Conservation (phyloP, 2,888 invertebrate species). For the Lobophora halterata region DNA sequence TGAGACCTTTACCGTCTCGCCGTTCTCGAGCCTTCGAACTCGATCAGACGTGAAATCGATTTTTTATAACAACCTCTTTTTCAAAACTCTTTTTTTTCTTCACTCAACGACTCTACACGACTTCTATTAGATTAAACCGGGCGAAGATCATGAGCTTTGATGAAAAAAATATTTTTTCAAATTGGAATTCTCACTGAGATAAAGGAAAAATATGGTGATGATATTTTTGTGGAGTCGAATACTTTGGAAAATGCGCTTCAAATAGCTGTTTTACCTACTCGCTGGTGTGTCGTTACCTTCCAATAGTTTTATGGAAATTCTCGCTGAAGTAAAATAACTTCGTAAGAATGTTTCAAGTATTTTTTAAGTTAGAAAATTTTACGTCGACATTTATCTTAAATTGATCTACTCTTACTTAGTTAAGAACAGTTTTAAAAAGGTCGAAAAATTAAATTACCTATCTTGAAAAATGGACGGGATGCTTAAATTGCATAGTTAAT, state of each 20-base stretch:
- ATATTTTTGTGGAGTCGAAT: conserved; percentile 20
- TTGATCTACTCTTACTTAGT: too few species aligned
- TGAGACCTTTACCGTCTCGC: conserved; percentile 17
- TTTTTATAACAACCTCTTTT: conserved; percentile 28
- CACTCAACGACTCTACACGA: conserved; percentile 6
- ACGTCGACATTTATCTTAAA: too few species aligned
- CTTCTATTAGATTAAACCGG: conserved; percentile 28
- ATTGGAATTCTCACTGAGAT: conserved; percentile 27
- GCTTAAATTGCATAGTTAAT: too few species aligned
- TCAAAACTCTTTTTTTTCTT: conserved; percentile 16
- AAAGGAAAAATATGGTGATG: conserved; percentile 28
- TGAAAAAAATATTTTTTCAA: conserved; percentile 28
- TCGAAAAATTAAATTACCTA: too few species aligned
- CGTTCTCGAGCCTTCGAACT: conserved; percentile 12
- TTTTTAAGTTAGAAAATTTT: conserved; percentile 5
- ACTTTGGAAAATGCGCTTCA: conserved; percentile 9
- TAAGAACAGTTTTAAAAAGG: too few species aligned
- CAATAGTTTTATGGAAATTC: conserved; percentile 9
- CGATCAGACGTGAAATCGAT: conserved; percentile 32
- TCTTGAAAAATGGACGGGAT: too few species aligned
- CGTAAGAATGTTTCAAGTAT: neutral
- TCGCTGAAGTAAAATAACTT: neutral
- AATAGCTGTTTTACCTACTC: conserved; percentile 3
- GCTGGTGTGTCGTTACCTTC: conserved; percentile 2
- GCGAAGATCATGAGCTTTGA: conserved; percentile 16